Percentiles rank a stretch among this genome's conserved stretches.
phyloP scores from a whole-genome alignment of 2,113 vertebrate species.

The Petroica traversi region DNA sequence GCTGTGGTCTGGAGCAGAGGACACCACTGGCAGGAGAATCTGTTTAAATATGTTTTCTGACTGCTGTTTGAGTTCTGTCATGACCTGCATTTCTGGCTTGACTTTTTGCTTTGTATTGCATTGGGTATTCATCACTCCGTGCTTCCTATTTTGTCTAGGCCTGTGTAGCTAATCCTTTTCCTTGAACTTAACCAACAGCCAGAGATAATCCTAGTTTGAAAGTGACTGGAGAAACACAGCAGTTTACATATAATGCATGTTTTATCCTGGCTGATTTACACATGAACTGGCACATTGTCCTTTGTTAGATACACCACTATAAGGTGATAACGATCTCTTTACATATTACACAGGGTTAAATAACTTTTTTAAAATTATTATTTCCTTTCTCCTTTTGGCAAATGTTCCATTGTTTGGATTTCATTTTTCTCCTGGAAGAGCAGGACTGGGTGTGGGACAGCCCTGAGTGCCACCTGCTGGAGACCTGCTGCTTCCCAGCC shows the following conservation, averaged over 20 bases:
- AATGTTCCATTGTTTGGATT: constrained; percentile 57
- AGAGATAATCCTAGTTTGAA: constrained; percentile 58
- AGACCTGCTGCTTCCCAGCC: background rate
- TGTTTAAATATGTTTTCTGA: background rate
- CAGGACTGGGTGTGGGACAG: background rate
- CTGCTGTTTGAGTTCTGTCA: constrained; percentile 27
- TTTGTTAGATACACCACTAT: constrained; percentile 3
- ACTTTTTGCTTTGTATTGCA: constrained; percentile 28
- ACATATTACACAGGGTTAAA: constrained; percentile 56
- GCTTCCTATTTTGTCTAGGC: constrained; percentile 66
- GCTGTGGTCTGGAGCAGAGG: background rate
- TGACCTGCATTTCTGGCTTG: constrained; percentile 59
- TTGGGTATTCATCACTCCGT: constrained; percentile 54
- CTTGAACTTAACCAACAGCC: constrained; percentile 51
- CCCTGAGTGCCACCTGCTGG: constrained; percentile 67
- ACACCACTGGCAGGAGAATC: background rate
- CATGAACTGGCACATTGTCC: constrained; percentile 38
- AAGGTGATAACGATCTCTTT: constrained; percentile 57
- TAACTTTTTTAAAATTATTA: constrained; percentile 14
- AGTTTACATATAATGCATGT: constrained; percentile 44
- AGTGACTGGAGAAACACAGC: constrained; percentile 42
- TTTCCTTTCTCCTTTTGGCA: constrained; percentile 45
- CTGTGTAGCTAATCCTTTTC: constrained; percentile 65
- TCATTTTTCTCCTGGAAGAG: background rate
- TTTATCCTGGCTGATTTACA: constrained; percentile 54